phyloP scores from a whole-genome alignment of 2,113 vertebrate species.

The Illadopsis cleaveri region DNA sequence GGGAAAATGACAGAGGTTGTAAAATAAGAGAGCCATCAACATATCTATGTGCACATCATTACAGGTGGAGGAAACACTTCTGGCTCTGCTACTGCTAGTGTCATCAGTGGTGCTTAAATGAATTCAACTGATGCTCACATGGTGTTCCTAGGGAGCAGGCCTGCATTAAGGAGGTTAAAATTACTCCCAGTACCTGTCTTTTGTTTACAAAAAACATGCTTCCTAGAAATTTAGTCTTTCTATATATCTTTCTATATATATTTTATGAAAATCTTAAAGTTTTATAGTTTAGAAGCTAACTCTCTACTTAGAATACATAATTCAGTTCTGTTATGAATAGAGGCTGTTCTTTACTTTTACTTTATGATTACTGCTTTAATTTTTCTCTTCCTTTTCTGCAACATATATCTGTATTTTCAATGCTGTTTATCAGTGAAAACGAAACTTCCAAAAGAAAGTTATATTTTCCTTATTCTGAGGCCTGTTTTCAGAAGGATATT shows the following conservation, averaged over 20 bases:
- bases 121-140: background rate
- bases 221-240: background rate
- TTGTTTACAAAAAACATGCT: background rate
- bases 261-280: background rate
- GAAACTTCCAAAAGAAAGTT: background rate
- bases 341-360: background rate
- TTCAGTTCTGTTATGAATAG: background rate
- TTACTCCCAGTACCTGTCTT: background rate
- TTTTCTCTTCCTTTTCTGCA: background rate
- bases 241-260: background rate
- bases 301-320: background rate
- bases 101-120: background rate
- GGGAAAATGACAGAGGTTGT: background rate
- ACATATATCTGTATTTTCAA: background rate
- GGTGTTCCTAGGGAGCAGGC: background rate
- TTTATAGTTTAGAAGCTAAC: background rate
- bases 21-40: background rate
- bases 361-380: background rate
- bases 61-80: background rate
- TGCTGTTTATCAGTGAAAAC: background rate
- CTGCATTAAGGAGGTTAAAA: background rate
- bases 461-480: background rate
- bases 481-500: background rate
- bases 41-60: background rate
- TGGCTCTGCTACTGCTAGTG: background rate